Evolutionary conservation across 2,797 vertebrate species (phyloP), one percentile per base, ranked within the genome.

Genomic region (Hoplostethus atlanticus): DNA sequence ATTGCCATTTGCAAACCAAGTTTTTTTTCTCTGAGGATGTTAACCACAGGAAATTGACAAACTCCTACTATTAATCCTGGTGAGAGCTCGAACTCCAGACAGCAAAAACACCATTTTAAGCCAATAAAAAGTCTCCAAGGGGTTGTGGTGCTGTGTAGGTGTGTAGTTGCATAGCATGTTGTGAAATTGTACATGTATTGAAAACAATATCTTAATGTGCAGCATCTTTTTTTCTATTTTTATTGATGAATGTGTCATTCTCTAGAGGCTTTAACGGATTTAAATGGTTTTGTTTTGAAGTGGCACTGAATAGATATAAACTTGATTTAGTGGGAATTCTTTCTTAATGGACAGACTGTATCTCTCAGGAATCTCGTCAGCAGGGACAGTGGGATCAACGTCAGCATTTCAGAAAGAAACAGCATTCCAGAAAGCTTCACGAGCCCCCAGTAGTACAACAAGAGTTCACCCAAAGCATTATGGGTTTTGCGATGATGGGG

Each of bases 61-160:
- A 83, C 67, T 82, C 65, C 52, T 69, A 77, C 83, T 71, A 81
- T 89, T 80, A 80, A 84, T 90, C 67, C 76, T 81, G 71, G 79
- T 70, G 73, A 72, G 81, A 85, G 80, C 75, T 68, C 80, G 72
- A 86, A 85, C 48, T 68, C 48, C 52, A 83, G 77, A 84, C 84
- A 85, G 70, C 48, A 64, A 56, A 81, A 84, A 84, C 73, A 87
- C 48, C 58, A 80, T 40, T 75, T 61, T 44, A 66, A 70, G 83
- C 76, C 81, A 87, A 77, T 57, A 58, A 77, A 79, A 90, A 83
- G 83, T 79, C 70, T 77, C 68, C 56, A 71, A 61, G 57, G 67
- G 36, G 48, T 71, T 85, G 70, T 55, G 61, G 73, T 61, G 62
- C 71, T 80, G n/a, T 9, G 30, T 16, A 7, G 11, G 44, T 50